These are phyloP conservation scores for Romanogobio albipinnatus DNA, from an alignment of 2,113 vertebrate species.

Conservation along the genomic window DNA sequence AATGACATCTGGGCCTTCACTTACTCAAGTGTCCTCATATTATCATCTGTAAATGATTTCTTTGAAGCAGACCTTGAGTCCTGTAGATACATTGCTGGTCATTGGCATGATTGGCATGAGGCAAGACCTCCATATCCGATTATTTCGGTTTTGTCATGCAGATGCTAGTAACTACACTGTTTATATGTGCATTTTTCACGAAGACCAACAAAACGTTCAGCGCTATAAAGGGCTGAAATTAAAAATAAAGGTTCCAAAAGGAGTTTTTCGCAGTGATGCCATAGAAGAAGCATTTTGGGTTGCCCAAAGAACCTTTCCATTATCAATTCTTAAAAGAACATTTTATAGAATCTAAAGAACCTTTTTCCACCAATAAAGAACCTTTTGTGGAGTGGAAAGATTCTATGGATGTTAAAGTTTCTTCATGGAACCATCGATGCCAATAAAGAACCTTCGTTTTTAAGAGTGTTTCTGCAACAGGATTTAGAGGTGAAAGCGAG, in stretches of 20 bases:
- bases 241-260: too few relatives aligned
- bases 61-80: slow-evolving; percentile 13
- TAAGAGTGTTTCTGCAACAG: background rate
- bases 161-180: background rate
- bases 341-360: too few relatives aligned
- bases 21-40: background rate
- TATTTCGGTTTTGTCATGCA: slow-evolving; percentile 11
- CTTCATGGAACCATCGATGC: too few relatives aligned
- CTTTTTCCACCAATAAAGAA: too few relatives aligned
- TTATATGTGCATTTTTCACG: background rate
- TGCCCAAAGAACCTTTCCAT: too few relatives aligned
- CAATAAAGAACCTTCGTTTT: too few relatives aligned
- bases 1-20: background rate
- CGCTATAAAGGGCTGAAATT: background rate
- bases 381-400: too few relatives aligned
- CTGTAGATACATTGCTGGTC: background rate
- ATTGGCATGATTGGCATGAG: background rate
- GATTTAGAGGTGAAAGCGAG: background rate
- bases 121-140: background rate
- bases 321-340: too few relatives aligned
- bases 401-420: too few relatives aligned
- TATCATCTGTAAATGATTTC: background rate
- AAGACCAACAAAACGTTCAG: background rate
- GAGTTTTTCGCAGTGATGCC: too few relatives aligned
- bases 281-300: too few relatives aligned